These are phyloP conservation scores for Calyptomena viridis DNA, from an alignment of 2,113 vertebrate species.

Conservation along the genomic window DNA sequence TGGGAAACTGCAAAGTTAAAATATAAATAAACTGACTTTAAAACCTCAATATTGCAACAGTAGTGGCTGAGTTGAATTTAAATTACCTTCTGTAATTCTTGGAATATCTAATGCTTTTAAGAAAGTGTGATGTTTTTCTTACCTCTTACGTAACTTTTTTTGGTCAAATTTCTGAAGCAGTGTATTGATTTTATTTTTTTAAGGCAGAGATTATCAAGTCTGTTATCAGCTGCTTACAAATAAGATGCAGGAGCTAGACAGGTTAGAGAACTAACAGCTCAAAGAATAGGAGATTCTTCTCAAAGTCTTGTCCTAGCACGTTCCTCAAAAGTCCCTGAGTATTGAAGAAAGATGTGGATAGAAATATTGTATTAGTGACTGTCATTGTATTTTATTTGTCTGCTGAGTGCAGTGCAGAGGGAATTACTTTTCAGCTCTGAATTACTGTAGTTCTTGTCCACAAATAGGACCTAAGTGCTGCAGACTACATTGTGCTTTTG, in stretches of 20 bases:
- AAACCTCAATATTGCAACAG: conserved; percentile 69
- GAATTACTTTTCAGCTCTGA: background rate
- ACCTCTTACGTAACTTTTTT: conserved; percentile 67
- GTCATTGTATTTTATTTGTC: background rate
- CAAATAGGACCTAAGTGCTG: background rate
- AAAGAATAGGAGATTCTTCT: background rate
- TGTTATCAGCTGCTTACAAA: background rate
- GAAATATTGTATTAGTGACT: background rate
- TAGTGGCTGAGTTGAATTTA: conserved; percentile 68
- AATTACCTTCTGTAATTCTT: conserved; percentile 68
- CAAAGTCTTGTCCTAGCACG: background rate
- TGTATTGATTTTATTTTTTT: background rate
- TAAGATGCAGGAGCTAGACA: background rate
- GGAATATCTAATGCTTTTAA: conserved; percentile 59
- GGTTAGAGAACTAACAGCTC: background rate
- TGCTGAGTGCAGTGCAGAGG: background rate
- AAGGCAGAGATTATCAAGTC: background rate
- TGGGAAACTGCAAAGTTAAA: conserved; percentile 69
- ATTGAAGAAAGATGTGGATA: background rate
- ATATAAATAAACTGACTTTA: conserved; percentile 73
- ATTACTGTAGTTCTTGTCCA: background rate
- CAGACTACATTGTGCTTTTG: background rate
- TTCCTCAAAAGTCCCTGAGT: background rate
- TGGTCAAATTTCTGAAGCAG: conserved; percentile 27
- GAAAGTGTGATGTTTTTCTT: conserved; percentile 63